Percentiles rank a stretch among this genome's conserved stretches.
Conservation (phyloP, 2,888 invertebrate species). For the Noctuana brunneofusca region DNA sequence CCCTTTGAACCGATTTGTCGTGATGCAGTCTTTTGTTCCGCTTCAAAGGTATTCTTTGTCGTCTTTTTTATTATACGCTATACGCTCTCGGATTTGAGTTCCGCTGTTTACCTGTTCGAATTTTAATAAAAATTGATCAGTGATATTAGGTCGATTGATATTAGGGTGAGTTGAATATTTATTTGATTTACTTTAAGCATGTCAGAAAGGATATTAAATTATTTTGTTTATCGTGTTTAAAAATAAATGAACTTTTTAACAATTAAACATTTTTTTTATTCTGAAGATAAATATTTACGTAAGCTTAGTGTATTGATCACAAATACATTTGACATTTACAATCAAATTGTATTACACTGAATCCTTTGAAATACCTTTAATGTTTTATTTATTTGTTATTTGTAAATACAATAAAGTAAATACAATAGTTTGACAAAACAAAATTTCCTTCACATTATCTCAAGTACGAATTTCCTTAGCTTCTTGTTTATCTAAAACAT, state of each 20-base stretch:
- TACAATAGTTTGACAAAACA: conserved; percentile 9
- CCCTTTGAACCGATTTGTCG: conserved; percentile 72
- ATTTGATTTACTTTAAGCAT: neutral
- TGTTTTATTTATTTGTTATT: too few species aligned
- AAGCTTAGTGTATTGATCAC: too few species aligned
- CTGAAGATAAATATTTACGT: too few species aligned
- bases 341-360: too few species aligned
- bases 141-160: neutral
- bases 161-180: neutral
- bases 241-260: too few species aligned
- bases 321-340: too few species aligned
- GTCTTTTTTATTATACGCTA: conserved; percentile 73
- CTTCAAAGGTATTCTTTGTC: conserved; percentile 68
- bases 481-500: neutral
- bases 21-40: conserved; percentile 63
- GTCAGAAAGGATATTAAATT: neutral
- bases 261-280: too few species aligned
- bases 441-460: neutral
- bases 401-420: neutral
- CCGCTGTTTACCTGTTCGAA: conserved; percentile 51
- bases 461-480: neutral
- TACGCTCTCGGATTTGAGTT: conserved; percentile 48
- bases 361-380: neutral
- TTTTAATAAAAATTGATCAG: conserved; percentile 26
- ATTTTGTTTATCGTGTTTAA: too few species aligned